Percentiles rank a stretch among this genome's conserved stretches.
Evolutionary conservation across 2,113 vertebrate genomes (phyloP).

Genomic region (Psilopogon haemacephalus): DNA sequence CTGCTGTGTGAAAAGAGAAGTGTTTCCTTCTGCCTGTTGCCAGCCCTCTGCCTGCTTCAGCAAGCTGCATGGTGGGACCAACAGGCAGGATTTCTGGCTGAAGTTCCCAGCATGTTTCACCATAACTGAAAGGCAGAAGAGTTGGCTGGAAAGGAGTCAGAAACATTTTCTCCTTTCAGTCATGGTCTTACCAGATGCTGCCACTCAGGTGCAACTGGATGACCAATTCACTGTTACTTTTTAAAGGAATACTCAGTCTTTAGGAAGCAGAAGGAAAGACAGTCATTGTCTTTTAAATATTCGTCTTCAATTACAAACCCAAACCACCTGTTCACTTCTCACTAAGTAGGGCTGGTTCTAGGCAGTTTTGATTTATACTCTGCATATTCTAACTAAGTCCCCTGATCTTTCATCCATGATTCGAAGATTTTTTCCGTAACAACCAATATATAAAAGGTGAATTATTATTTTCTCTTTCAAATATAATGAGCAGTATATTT

Average conservation of each 20-base stretch:
- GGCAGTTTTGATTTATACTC: background rate
- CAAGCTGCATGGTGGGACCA: background rate
- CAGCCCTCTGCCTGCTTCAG: background rate
- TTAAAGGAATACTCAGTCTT: background rate
- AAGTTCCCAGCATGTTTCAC: background rate
- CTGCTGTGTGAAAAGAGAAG: background rate
- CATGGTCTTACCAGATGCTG: background rate
- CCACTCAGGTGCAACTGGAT: background rate
- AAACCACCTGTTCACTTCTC: background rate
- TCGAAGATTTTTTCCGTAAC: conserved; percentile 10
- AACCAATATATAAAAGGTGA: background rate
- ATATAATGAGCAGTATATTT: conserved; percentile 19
- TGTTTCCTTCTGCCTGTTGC: background rate
- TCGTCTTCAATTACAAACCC: background rate
- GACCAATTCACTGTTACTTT: background rate
- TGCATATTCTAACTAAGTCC: background rate
- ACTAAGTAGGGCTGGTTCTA: background rate
- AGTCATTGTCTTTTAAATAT: background rate
- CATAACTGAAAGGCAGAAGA: background rate
- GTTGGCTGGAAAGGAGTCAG: background rate
- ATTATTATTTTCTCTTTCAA: conserved; percentile 25
- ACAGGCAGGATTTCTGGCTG: conserved; percentile 21
- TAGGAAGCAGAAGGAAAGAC: background rate
- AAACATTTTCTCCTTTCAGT: background rate
- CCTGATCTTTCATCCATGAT: background rate